Evolutionary conservation across 2,113 vertebrate species (phyloP).

Genomic region (Corythornis cristatus): DNA sequence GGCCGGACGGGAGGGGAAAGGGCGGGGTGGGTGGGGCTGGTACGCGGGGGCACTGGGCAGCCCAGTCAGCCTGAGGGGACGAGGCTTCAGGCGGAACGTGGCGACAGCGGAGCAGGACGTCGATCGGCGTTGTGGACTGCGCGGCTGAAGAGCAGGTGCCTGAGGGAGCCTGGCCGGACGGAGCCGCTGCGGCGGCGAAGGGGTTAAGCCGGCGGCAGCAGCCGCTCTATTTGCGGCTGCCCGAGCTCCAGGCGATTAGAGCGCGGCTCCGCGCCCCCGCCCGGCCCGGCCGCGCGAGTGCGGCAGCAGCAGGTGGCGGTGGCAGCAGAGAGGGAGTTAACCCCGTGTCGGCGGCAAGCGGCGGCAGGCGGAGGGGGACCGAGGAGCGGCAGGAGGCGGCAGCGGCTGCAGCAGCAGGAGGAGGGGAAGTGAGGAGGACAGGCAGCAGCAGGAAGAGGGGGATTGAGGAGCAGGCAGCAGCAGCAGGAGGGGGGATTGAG

Average conservation of each 20-base stretch:
- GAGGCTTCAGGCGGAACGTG: not conserved
- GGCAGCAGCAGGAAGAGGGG: slow-evolving; percentile 19
- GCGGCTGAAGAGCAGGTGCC: not conserved
- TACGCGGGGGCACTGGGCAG: not conserved
- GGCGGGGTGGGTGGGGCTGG: not conserved
- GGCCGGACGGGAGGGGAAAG: not conserved
- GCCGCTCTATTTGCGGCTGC: not conserved
- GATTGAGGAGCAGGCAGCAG: not conserved
- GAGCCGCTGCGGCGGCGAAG: not conserved
- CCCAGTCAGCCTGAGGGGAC: not conserved
- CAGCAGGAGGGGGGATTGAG: not conserved
- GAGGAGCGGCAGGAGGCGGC: not conserved
- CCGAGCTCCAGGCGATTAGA: not conserved
- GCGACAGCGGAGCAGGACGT: too few relatives aligned
- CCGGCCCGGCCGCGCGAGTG: not conserved
- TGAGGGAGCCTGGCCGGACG: not conserved
- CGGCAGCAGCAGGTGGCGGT: slow-evolving; percentile 37
- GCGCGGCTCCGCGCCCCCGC: slow-evolving; percentile 33
- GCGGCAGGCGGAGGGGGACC: not conserved
- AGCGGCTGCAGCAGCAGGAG: slow-evolving; percentile 19
- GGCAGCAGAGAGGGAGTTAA: slow-evolving; percentile 69
- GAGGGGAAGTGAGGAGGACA: not conserved
- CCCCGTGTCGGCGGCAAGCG: slow-evolving; percentile 17
- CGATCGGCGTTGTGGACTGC: not conserved
- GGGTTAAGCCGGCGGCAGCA: not conserved